Evolutionary conservation across 2,113 vertebrate genomes (phyloP).

Genomic region (Naja naja): DNA sequence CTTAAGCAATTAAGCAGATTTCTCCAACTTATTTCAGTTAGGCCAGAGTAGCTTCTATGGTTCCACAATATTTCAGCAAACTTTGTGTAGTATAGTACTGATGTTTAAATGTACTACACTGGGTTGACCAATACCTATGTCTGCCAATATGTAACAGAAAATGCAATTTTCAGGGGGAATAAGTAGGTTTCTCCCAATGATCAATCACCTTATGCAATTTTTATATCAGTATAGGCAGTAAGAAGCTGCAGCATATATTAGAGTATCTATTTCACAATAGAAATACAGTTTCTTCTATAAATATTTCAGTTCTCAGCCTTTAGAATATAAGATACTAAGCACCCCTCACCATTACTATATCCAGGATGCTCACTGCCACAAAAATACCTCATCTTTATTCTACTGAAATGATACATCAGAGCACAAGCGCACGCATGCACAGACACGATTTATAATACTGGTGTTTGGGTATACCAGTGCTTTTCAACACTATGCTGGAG

Average conservation of each 20-base stretch:
- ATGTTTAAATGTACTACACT: neutral
- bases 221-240: neutral
- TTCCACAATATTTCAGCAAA: neutral
- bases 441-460: neutral
- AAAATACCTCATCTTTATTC: neutral
- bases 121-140: no score
- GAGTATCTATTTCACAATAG: neutral
- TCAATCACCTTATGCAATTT: neutral
- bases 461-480: neutral
- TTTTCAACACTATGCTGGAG: neutral
- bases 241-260: neutral
- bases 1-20: neutral
- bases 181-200: neutral
- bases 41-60: neutral
- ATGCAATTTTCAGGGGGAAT: neutral
- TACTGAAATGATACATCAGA: neutral
- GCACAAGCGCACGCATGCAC: no score
- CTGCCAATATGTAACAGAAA: neutral
- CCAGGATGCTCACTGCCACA: neutral
- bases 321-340: neutral
- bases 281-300: neutral
- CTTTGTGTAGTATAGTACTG: neutral
- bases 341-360: neutral
- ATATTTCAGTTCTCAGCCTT: neutral
- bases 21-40: neutral